Percentiles rank a stretch among this genome's conserved stretches.
Conservation (phyloP, 1,140 invertebrate genomes). For the Leptinotarsa texana region DNA sequence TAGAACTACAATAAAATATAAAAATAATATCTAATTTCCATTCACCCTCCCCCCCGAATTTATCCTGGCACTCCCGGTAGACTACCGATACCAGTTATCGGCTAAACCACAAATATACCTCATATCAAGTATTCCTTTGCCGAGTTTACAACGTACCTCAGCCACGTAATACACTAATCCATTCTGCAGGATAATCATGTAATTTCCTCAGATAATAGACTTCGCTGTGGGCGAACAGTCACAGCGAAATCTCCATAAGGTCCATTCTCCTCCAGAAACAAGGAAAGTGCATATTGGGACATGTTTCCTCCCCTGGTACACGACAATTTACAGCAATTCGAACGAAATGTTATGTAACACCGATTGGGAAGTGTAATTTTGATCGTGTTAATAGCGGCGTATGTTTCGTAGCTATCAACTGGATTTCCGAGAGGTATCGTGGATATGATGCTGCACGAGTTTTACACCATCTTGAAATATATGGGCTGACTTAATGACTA, state of each 20-base stretch:
- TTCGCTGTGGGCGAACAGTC: background rate
- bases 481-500: too few species aligned
- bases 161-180: conserved; percentile 12
- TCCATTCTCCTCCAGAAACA: conserved; percentile 9
- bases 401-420: background rate
- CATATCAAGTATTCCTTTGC: background rate
- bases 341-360: conserved; percentile 16
- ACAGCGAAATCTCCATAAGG: conserved; percentile 2
- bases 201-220: conserved; percentile 12
- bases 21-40: too few species aligned
- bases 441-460: background rate
- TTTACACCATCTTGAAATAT: too few species aligned
- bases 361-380: conserved; percentile 10
- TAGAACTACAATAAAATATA: too few species aligned
- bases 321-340: conserved; percentile 9
- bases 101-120: background rate
- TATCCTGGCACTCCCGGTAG: too few species aligned
- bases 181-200: conserved; percentile 10
- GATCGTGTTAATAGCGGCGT: background rate
- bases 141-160: background rate
- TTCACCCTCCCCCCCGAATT: too few species aligned
- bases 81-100: too few species aligned
- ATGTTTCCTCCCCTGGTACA: conserved; percentile 2
- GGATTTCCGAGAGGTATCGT: background rate
- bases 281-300: conserved; percentile 10